phyloP scores from a whole-genome alignment of 2,888 invertebrate species.

The Philonicus albiceps region DNA sequence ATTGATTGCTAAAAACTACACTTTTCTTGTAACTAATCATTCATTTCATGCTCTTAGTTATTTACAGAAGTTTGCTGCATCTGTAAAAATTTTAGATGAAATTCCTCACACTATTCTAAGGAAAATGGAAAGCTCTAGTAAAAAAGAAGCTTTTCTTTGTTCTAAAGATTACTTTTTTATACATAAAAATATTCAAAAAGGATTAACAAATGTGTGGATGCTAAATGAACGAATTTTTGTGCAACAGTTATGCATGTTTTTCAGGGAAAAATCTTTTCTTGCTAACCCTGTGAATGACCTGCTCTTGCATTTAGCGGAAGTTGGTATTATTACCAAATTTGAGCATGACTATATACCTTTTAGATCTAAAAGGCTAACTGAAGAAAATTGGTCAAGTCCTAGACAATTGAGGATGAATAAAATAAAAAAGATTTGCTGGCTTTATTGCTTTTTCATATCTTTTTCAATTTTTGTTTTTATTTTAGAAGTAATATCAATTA shows the following conservation, averaged over 20 bases:
- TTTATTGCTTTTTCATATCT: neutral
- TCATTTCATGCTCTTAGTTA: neutral
- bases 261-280: neutral
- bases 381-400: neutral
- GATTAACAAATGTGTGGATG: neutral
- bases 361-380: neutral
- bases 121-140: neutral
- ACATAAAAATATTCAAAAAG: neutral
- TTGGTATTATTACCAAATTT: neutral
- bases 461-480: neutral
- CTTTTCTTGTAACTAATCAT: neutral
- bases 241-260: neutral
- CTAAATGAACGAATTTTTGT: neutral
- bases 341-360: neutral
- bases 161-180: neutral
- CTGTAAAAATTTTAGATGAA: neutral
- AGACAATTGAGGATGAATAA: neutral
- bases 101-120: neutral
- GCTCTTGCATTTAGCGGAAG: neutral
- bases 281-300: neutral
- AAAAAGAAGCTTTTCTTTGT: neutral
- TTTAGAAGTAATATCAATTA: neutral
- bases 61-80: neutral
- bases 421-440: neutral
- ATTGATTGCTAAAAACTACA: neutral